These are phyloP conservation scores for Drosophila subsilvestris DNA, from an alignment of 2,888 invertebrate species.

Conservation along the genomic window DNA sequence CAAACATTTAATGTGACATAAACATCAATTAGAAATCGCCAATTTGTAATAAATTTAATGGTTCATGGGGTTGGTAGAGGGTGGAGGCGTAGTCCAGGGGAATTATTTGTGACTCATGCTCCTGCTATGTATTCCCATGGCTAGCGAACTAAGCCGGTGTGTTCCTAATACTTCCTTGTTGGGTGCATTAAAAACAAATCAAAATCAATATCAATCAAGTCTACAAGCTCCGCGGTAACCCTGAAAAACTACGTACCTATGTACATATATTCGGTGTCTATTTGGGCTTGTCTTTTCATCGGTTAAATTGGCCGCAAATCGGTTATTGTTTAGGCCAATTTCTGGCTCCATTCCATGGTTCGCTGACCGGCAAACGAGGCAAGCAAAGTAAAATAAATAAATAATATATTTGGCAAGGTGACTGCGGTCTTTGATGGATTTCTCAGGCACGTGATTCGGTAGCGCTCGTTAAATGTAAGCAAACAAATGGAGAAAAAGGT, in stretches of 20 bases:
- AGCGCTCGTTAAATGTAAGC: slow-evolving; percentile 40
- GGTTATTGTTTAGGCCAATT: slow-evolving; percentile 35
- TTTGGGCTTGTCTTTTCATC: slow-evolving; percentile 41
- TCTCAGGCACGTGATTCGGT: slow-evolving; percentile 38
- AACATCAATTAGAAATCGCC: slow-evolving; percentile 37
- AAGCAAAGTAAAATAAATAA: slow-evolving; percentile 18
- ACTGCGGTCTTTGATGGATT: slow-evolving; percentile 36
- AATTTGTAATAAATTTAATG: slow-evolving; percentile 21
- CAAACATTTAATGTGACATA: slow-evolving; percentile 36
- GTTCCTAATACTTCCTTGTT: slow-evolving; percentile 32
- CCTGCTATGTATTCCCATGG: neutral
- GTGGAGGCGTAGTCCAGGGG: neutral
- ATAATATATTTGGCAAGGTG: slow-evolving; percentile 41
- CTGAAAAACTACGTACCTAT: slow-evolving; percentile 17
- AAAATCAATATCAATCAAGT: slow-evolving; percentile 31
- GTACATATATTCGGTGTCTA: slow-evolving; percentile 27
- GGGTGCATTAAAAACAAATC: slow-evolving; percentile 41
- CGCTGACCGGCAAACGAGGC: slow-evolving; percentile 44
- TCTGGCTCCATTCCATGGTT: slow-evolving; percentile 12
- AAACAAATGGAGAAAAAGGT: slow-evolving; percentile 6
- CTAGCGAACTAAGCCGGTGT: neutral
- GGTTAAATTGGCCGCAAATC: slow-evolving; percentile 35
- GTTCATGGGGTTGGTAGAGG: neutral
- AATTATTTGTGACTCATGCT: neutral
- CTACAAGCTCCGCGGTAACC: slow-evolving; percentile 4